Evolutionary conservation across 2,797 vertebrate genomes (phyloP).

Genomic region (Enteromius anoplus): DNA sequence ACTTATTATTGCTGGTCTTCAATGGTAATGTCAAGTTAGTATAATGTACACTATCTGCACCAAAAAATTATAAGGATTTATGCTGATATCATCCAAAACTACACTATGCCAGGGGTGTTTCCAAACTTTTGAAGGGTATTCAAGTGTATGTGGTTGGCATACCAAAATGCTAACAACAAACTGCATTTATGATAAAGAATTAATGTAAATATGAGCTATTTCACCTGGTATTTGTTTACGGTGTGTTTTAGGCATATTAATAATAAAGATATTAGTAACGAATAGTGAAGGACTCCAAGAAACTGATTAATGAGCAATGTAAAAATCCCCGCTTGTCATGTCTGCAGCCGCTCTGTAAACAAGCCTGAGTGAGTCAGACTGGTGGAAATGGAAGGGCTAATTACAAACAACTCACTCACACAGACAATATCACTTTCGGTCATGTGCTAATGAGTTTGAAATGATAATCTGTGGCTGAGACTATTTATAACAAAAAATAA

Average conservation of each 20-base stretch:
- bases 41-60: too few species aligned
- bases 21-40: too few species aligned
- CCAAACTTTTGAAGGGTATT: too few species aligned
- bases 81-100: too few species aligned
- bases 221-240: neutral
- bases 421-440: neutral
- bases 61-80: too few species aligned
- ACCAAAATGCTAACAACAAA: neutral
- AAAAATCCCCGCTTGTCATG: neutral
- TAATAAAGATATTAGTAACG: neutral
- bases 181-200: neutral
- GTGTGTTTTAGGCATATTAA: neutral
- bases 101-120: too few species aligned
- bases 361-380: neutral
- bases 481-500: neutral
- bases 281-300: neutral
- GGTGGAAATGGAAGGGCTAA: slow-evolving; percentile 7
- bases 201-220: neutral
- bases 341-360: neutral
- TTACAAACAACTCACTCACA: neutral
- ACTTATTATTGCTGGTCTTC: too few species aligned
- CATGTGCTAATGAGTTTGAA: neutral
- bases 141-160: neutral
- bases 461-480: neutral
- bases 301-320: neutral